Evolutionary conservation across 1,140 invertebrate species (phyloP), one percentile per base, ranked within the genome.

Genomic region (Solen grandis): DNA sequence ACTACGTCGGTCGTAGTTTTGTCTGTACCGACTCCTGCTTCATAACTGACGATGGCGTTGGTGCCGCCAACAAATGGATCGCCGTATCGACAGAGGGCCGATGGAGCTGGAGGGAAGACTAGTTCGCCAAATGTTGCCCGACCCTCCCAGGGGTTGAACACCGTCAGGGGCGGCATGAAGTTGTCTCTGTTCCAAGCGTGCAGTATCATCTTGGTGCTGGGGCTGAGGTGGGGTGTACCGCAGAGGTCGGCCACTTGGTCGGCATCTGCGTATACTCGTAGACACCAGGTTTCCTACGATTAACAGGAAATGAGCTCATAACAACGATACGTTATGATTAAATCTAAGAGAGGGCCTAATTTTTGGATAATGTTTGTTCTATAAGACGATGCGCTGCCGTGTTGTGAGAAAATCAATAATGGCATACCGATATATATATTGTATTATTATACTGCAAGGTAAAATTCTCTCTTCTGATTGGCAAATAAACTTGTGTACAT

Each of bases 171-270:
- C 25, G 76, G 76, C 4, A 83, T 25, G 29, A 68, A 62, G 33
- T 81, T 85, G 55, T 85, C 73, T 57, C 76, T 75, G 57, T 85
- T 85, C 77, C 81, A 83, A 0, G 81, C 81, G 16, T 69, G 50
- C 10, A 13, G n/a, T n/a, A n/a, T n/a, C n/a, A n/a, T n/a, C n/a
- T n/a, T n/a, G n/a, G n/a, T n/a, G n/a, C n/a, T n/a, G 5, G 14
- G 8, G 13, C 57, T 57, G 14, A 85, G 65, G 2, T 62, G 46
- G 4, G 81, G 81, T 25, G 83, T 63, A 2, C 84, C 84, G 57
- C 84, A 85, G 55, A 83, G 33, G 19, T 73, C 46, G 2, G 74
- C 35, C 2, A 81, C 14, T 55, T 46, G 19, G 8, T 70, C 54
- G 0, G 38, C 55, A 66, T 82, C 74, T 1, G 59, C 72, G 69